phyloP scores from a whole-genome alignment of 2,797 vertebrate genomes.

The Brachyalestes nurse region DNA sequence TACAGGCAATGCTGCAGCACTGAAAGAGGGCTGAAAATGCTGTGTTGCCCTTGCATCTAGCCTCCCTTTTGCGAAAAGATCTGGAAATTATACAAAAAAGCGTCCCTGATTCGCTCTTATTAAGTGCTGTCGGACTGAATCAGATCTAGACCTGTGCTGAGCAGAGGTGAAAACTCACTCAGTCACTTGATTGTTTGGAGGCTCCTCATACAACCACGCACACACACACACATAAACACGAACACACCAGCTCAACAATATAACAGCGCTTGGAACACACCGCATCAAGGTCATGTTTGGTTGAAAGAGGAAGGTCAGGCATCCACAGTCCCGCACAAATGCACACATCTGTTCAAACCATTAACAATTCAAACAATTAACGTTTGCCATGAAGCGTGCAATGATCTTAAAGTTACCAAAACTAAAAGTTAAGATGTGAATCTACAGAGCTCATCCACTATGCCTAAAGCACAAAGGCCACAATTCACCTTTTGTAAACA shows the following conservation, averaged over 20 bases:
- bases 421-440: not conserved
- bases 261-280: conserved; percentile 29
- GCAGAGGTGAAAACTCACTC: conserved; percentile 49
- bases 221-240: conserved; percentile 16
- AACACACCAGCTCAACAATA: conserved; percentile 30
- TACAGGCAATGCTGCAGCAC: conserved; percentile 50
- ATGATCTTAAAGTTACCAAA: not conserved
- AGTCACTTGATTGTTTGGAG: conserved; percentile 49
- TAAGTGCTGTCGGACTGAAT: conserved; percentile 68
- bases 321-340: conserved; percentile 31
- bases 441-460: not conserved
- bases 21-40: conserved; percentile 54
- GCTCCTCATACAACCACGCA: conserved; percentile 22
- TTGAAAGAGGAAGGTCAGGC: not conserved
- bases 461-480: not conserved
- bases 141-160: conserved; percentile 45
- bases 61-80: conserved; percentile 56
- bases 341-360: conserved; percentile 1
- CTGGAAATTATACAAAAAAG: conserved; percentile 69
- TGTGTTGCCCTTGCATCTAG: conserved; percentile 64
- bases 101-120: conserved; percentile 65
- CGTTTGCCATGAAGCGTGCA: not conserved
- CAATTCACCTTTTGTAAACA: not conserved
- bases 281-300: conserved; percentile 45
- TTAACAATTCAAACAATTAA: no score